Base-by-base conservation (phyloP, 2,888 invertebrate species). In the Melanotus villosus region DNA sequence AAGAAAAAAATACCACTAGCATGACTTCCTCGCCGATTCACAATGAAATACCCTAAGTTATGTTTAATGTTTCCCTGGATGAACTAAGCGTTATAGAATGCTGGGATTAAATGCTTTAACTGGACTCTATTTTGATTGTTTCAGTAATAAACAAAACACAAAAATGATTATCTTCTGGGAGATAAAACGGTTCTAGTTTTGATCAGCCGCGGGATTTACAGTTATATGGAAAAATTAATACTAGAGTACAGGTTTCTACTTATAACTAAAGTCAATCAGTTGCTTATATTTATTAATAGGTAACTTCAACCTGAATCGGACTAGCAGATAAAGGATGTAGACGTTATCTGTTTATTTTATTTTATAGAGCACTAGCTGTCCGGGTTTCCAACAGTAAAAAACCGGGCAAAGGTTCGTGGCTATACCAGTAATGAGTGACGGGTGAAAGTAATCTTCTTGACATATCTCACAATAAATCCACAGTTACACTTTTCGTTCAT, bases 131-230 rank as follows among this genome's bases (percentile, higher is more conserved):
- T 88, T 86, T 75, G 88, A 87, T 10, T 85, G 82, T 72, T 85
- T 83, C 70, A 81, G 84, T 34, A 84, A 84, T 57, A 87, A 86
- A 69, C 86, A 87, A 75, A 87, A 88, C 71, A 89, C 89, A 0
- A 89, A 90, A 83, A 86, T 10, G 91, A 91, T 45, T 91, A 91
- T 80, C 81, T 92, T 47, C 87, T 90, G 80, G 92, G 90, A 14
- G 89, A 89, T 9, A 89, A 90, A 79, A 87, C 88, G 30, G 64
- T 90, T 2, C 85, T 87, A 0, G 81, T 91, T 16, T 86, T 90
- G 18, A 84, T 79, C 84, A 2, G 83, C 84, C n/a, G 90, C 90
- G 63, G 90, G 91, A 0, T 76, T 90, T 18, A 84, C 83, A 0
- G 85, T 84, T 43, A 87, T 91, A 80, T 90, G 89, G 88, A 84